These are phyloP conservation scores for Steinernema hermaphroditum DNA, from an alignment of 2,888 invertebrate species.

Conservation along the genomic window DNA sequence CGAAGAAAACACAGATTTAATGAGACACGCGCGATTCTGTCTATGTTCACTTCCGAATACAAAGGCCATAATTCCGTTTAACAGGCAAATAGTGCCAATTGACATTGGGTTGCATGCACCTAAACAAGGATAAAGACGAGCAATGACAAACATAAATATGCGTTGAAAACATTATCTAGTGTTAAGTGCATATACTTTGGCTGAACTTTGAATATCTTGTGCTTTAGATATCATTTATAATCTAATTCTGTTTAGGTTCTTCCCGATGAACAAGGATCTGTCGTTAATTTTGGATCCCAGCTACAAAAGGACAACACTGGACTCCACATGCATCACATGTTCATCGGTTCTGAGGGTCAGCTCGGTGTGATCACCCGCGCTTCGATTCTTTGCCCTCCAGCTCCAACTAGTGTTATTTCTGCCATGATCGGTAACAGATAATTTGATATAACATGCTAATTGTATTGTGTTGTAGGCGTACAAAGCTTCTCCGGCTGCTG, in stretches of 20 bases:
- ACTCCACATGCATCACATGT: slow-evolving; percentile 91
- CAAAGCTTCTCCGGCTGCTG: slow-evolving; percentile 77
- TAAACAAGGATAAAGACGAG: no score
- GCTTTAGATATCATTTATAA: no score
- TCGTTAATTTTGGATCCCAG: slow-evolving; percentile 82
- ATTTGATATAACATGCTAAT: neutral
- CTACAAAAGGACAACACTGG: slow-evolving; percentile 97
- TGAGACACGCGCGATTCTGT: neutral
- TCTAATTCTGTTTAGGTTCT: no score
- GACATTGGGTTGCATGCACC: no score
- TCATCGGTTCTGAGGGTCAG: slow-evolving; percentile 96
- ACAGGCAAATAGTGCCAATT: no score
- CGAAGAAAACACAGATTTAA: neutral
- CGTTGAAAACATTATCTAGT: no score
- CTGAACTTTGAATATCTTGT: no score
- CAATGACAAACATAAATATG: no score
- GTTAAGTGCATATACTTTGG: no score
- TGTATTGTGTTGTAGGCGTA: slow-evolving; percentile 40
- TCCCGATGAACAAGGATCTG: slow-evolving; percentile 76
- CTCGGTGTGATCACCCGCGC: slow-evolving; percentile 90
- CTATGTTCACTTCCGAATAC: neutral
- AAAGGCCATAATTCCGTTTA: no score
- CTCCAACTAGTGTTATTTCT: slow-evolving; percentile 80
- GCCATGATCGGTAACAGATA: slow-evolving; percentile 76
- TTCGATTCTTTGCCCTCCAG: slow-evolving; percentile 84